These are phyloP conservation scores for Ciconia boyciana DNA, from an alignment of 2,113 vertebrate species.

Conservation along the genomic window DNA sequence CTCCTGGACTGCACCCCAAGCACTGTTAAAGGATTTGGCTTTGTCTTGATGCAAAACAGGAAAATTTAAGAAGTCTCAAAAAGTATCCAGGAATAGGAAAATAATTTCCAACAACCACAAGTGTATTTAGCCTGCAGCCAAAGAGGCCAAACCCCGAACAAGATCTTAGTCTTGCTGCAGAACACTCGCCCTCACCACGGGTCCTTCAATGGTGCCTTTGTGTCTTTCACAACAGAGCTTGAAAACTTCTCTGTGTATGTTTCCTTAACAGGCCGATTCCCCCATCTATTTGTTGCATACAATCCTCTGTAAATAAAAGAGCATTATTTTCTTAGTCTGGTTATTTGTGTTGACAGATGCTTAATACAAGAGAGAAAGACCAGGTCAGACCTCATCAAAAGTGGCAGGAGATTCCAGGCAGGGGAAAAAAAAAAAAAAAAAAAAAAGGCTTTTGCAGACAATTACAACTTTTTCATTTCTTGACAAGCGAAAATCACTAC, in stretches of 20 bases:
- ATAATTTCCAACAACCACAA: neutral
- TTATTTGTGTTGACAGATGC: neutral
- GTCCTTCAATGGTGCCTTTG: neutral
- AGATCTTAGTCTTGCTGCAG: neutral
- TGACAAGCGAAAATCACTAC: neutral
- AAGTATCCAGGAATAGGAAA: neutral
- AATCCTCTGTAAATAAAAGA: neutral
- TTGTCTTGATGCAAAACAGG: neutral
- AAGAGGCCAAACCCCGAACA: neutral
- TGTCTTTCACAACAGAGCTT: neutral
- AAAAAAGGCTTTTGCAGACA: neutral
- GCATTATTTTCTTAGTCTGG: neutral
- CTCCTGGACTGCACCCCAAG: neutral
- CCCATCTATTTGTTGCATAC: neutral
- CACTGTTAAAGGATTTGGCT: neutral
- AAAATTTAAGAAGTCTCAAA: neutral
- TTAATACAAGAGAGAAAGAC: neutral
- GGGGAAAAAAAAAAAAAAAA: neutral
- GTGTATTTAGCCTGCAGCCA: neutral
- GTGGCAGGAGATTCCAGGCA: neutral
- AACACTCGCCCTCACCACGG: neutral
- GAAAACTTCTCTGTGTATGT: neutral
- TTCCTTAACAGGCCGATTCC: neutral
- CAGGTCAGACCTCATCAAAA: neutral
- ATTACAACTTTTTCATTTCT: neutral